A percentile compares a stretch with the other conserved stretches of the same genome.
phyloP scores from a whole-genome alignment of 2,113 vertebrate species.

The Rhea americana region DNA sequence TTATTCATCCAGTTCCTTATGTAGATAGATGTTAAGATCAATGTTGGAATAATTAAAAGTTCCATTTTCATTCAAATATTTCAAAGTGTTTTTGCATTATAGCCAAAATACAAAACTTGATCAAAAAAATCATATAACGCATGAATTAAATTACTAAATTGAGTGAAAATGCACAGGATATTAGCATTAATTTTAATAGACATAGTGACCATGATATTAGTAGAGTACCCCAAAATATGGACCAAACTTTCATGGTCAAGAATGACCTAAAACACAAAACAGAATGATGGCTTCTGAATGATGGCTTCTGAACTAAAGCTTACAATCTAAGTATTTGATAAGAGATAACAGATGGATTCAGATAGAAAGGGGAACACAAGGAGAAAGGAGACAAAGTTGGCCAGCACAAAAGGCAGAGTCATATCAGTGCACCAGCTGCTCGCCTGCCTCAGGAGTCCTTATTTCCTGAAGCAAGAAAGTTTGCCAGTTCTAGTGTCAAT shows the following conservation, averaged over 20 bases:
- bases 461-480: background rate
- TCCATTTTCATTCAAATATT: background rate
- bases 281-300: background rate
- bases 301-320: background rate
- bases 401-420: background rate
- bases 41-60: background rate
- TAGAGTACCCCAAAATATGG: background rate
- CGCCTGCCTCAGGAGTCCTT: background rate
- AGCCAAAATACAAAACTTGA: background rate
- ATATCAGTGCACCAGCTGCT: background rate
- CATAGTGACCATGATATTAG: background rate
- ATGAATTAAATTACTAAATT: background rate
- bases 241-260: background rate
- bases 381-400: background rate
- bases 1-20: background rate
- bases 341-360: slow-evolving; percentile 20
- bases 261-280: background rate
- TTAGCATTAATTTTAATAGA: background rate
- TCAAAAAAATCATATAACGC: background rate
- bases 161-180: background rate
- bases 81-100: background rate
- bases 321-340: background rate
- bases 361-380: background rate
- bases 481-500: background rate
- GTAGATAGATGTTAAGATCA: background rate